Base-by-base conservation (phyloP, 2,797 vertebrate species). In the Gadopsis bispinosus region DNA sequence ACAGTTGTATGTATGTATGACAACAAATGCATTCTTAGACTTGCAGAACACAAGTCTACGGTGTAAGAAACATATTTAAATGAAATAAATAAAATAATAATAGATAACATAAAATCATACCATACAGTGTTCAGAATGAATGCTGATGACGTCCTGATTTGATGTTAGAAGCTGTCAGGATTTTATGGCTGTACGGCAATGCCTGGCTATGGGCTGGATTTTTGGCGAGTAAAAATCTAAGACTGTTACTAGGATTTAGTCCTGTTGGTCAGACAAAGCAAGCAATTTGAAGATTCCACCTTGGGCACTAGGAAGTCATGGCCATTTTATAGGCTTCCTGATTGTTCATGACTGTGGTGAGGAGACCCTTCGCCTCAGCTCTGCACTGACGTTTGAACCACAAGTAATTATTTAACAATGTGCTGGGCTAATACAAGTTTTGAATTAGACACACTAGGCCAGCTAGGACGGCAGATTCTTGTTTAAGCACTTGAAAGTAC, bases 121-220 rank as follows among this genome's bases (percentile, higher is more conserved):
- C 33, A 33, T 33, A 33, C 33, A 33, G 33, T 33, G 33, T 33
- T 33, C 6, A 33, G 33, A 33, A 33, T 5, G 33, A 33, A 5
- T 43, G 41, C 41, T 5, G 16, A n/a, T n/a, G n/a, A n/a, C n/a
- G n/a, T n/a, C 41, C 41, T 43, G 13, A 43, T 43, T 33, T 33
- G 33, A 33, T 33, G 33, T 33, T 33, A 95, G 96, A 45, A 94
- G 48, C 0, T 96, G 94, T 69, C 85, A 95, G 39, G 88, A 96
- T 69, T 95, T 96, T 62, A 88, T 97, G 33, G 80, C 95, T 0
- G 11, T 96, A 62, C 96, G 93, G 73, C 92, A 97, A 80, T 95
- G 94, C 5, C 48, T 96, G 78, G 93, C 91, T 37, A 29, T 97
- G 33, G 93, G 94, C 63, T 97, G 96, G 96, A 92, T 96, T 0